Conservation (phyloP, 2,113 vertebrate genomes). For the Clarias batrachus region DNA sequence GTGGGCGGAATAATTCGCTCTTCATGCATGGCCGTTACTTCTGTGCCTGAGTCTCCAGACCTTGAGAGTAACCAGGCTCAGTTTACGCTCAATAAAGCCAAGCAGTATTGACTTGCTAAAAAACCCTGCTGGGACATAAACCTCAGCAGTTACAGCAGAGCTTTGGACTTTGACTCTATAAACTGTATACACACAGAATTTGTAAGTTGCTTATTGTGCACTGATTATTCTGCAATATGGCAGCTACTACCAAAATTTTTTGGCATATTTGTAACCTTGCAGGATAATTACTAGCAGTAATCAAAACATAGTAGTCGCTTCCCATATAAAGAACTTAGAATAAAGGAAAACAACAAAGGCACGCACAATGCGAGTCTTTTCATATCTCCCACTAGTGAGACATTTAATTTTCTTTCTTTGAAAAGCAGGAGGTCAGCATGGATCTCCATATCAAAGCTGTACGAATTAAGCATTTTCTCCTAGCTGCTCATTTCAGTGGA, state of each 20-base stretch:
- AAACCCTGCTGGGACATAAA: conserved; percentile 52
- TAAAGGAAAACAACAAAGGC: conserved; percentile 1
- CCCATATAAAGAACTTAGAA: neutral
- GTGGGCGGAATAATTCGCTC: conserved; percentile 57
- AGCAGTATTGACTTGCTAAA: conserved; percentile 59
- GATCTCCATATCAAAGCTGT: conserved; percentile 86
- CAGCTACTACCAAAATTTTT: neutral
- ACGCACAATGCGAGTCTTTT: neutral
- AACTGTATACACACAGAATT: conserved; percentile 13
- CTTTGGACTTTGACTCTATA: conserved; percentile 48
- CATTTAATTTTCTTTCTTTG: conserved; percentile 82
- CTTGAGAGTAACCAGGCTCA: conserved; percentile 59
- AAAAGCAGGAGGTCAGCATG: conserved; percentile 76
- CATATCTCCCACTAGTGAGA: conserved; percentile 55
- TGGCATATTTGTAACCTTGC: conserved; percentile 34
- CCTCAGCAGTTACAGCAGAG: conserved; percentile 31
- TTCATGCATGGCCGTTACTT: conserved; percentile 55
- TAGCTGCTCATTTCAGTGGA: conserved; percentile 66
- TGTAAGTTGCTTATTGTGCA: neutral
- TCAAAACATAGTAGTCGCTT: conserved; percentile 2
- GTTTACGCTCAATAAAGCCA: conserved; percentile 60
- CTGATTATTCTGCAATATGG: neutral
- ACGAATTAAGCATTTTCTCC: conserved; percentile 80
- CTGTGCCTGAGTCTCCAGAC: conserved; percentile 61
- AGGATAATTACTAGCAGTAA: conserved; percentile 30